These are phyloP conservation scores for Eupithecia subumbrata DNA, from an alignment of 2,888 invertebrate species.

Conservation along the genomic window DNA sequence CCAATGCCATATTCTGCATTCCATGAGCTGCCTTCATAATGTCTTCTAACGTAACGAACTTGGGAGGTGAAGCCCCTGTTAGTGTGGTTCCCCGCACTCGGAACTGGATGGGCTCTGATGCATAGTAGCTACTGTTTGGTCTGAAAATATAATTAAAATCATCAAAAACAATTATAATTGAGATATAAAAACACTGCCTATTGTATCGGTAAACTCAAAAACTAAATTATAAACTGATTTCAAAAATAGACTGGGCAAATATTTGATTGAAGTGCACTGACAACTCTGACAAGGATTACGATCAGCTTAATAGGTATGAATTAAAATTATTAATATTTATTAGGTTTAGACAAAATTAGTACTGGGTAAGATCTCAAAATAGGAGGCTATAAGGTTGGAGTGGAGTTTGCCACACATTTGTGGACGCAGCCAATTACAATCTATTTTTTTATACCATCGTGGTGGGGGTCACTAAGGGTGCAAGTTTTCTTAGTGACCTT, in stretches of 20 bases:
- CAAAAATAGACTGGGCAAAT: no score
- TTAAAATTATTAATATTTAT: background rate
- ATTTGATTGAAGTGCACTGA: background rate
- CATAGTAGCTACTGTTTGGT: conserved; percentile 63
- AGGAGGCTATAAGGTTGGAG: no score
- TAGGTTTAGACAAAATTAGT: background rate
- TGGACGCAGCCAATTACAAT: no score
- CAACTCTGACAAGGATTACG: no score
- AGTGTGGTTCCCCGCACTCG: conserved; percentile 84
- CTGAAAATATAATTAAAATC: conserved; percentile 16
- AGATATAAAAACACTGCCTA: background rate
- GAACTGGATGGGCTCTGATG: conserved; percentile 79
- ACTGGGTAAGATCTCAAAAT: background rate
- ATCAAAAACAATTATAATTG: background rate
- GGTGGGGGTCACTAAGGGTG: no score
- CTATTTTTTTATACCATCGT: no score
- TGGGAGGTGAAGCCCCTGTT: conserved; percentile 91
- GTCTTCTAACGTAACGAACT: conserved; percentile 92
- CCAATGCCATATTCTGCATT: conserved; percentile 96
- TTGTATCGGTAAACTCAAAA: background rate
- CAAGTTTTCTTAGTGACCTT: no score
- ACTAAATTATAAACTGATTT: background rate
- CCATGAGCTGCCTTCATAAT: conserved; percentile 94
- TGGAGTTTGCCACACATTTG: no score
- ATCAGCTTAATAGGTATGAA: no score